Evolutionary conservation across 2,888 invertebrate genomes (phyloP).

Genomic region (Acrobeloides nanus): DNA sequence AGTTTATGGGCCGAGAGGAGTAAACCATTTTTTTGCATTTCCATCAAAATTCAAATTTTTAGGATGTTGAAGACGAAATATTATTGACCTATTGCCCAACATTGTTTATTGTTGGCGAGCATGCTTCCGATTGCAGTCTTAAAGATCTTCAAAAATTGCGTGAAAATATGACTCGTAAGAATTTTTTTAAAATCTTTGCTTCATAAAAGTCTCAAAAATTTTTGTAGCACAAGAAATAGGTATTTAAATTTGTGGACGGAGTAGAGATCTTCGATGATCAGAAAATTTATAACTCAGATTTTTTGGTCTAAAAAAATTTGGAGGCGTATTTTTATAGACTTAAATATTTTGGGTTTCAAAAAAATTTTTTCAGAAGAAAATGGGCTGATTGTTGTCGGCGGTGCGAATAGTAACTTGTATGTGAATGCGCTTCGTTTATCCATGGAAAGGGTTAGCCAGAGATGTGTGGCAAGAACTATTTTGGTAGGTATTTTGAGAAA

Average conservation of each 20-base stretch:
- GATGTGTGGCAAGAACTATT: conserved; percentile 27
- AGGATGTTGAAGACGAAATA: conserved; percentile 42
- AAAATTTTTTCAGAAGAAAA: conserved; percentile 25
- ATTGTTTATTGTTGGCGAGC: conserved; percentile 38
- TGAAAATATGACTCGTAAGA: conserved; percentile 32
- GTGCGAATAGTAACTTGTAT: conserved; percentile 30
- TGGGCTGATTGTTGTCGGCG: conserved; percentile 36
- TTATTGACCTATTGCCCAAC: conserved; percentile 43
- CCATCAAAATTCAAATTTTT: conserved; percentile 8
- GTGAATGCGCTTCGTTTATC: conserved; percentile 26
- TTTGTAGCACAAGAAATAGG: too few species aligned
- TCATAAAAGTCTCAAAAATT: too few species aligned
- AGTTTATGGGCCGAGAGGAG: conserved; percentile 33
- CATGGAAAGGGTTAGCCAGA: conserved; percentile 33
- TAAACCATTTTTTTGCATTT: conserved; percentile 11
- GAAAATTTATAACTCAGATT: too few species aligned
- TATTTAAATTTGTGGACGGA: too few species aligned
- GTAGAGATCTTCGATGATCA: too few species aligned
- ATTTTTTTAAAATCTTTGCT: background rate
- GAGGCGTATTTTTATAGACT: too few species aligned
- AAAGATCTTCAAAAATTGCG: conserved; percentile 28
- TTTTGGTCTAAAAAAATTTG: too few species aligned
- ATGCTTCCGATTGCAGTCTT: conserved; percentile 28
- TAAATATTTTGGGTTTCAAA: too few species aligned
- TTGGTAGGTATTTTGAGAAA: too few species aligned